Conservation (phyloP, 2,797 vertebrate genomes). For the Scyliorhinus canicula region DNA sequence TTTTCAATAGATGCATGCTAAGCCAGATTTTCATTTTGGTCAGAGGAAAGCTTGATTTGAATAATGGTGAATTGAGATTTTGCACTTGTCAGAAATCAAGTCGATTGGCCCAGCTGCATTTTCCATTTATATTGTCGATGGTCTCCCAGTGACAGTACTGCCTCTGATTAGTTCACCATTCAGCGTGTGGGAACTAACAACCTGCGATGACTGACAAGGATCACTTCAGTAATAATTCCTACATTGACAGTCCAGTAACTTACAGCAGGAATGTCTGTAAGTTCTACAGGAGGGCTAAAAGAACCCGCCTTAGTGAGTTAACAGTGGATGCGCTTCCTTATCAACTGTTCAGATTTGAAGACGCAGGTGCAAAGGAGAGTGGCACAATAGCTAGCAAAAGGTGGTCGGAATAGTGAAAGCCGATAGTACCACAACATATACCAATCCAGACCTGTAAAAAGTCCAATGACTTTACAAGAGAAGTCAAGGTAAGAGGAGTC, state of each 20-base stretch:
- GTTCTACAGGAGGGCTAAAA: not conserved
- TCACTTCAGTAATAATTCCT: not conserved
- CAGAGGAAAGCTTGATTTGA: not conserved
- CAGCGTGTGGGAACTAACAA: not conserved
- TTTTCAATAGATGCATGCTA: not conserved
- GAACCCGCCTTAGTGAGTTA: not conserved
- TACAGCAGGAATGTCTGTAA: not conserved
- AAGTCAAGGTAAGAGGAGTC: no score
- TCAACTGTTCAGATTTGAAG: not conserved
- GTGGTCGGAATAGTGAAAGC: no score
- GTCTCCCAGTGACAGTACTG: not conserved
- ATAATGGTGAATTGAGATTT: not conserved
- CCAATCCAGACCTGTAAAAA: no score
- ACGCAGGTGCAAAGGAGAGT: no score
- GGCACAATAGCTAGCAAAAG: no score
- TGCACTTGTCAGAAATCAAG: not conserved
- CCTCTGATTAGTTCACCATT: not conserved
- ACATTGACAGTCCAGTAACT: not conserved
- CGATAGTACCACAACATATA: no score
- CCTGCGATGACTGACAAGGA: not conserved
- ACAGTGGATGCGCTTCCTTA: not conserved
- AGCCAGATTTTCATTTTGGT: not conserved
- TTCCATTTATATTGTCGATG: not conserved
- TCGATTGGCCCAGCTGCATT: not conserved
- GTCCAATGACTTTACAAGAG: no score